A percentile compares a stretch with the other conserved stretches of the same genome.
Evolutionary conservation across 2,797 vertebrate species (phyloP).

Genomic region (Micrastur ruficollis): DNA sequence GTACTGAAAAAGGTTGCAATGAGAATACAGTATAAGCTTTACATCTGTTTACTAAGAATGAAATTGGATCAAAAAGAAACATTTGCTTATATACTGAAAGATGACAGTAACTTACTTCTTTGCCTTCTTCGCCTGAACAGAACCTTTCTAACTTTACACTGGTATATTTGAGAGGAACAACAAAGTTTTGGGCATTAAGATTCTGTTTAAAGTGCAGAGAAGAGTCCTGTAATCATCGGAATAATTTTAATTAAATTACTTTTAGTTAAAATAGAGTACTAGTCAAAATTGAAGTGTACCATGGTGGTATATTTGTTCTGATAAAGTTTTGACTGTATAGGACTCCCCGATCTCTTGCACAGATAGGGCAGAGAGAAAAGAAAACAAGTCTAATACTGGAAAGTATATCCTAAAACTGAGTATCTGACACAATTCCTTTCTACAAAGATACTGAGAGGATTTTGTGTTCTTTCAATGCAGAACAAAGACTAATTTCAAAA

Average conservation of each 20-base stretch:
- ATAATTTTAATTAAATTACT: neutral
- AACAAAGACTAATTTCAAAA: neutral
- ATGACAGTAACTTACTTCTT: neutral
- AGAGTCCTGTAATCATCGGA: neutral
- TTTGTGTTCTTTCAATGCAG: neutral
- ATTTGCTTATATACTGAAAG: neutral
- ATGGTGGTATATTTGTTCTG: neutral
- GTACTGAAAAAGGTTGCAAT: neutral
- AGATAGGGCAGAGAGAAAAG: neutral
- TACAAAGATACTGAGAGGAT: accelerated
- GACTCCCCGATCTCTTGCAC: neutral
- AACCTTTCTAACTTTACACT: neutral
- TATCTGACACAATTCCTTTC: neutral
- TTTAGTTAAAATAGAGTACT: neutral
- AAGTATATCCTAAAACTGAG: neutral
- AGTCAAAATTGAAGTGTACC: neutral
- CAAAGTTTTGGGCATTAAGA: neutral
- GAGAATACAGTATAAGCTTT: neutral
- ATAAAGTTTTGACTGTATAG: neutral
- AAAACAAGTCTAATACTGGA: neutral
- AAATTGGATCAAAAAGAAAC: neutral
- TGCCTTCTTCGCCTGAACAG: neutral
- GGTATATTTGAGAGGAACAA: neutral
- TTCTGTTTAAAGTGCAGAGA: neutral
- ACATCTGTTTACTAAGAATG: neutral